phyloP scores from a whole-genome alignment of 1,140 invertebrate species.

The Gonioctena quinquepunctata region DNA sequence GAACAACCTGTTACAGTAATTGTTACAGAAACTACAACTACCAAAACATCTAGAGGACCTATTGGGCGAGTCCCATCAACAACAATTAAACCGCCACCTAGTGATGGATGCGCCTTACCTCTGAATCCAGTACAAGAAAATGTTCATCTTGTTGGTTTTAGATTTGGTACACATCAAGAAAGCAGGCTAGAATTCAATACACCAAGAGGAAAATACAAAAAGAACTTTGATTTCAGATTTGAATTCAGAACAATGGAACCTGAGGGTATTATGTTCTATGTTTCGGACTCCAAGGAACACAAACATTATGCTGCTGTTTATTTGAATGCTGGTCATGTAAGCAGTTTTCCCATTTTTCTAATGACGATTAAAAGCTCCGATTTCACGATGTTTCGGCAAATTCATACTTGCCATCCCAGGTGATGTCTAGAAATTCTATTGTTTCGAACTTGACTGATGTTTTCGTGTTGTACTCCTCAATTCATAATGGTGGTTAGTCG shows the following conservation, averaged over 20 bases:
- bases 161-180: constrained; percentile 55
- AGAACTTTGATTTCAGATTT: constrained; percentile 76
- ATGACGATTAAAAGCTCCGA: too few species aligned
- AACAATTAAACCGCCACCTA: constrained; percentile 26
- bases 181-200: constrained; percentile 75
- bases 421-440: too few species aligned
- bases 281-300: constrained; percentile 64
- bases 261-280: constrained; percentile 85
- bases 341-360: too few species aligned
- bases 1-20: constrained; percentile 1
- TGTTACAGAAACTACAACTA: background rate
- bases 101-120: constrained; percentile 38
- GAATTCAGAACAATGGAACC: constrained; percentile 78
- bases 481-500: too few species aligned
- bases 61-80: constrained; percentile 17
- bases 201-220: constrained; percentile 64
- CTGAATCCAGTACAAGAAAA: constrained; percentile 27
- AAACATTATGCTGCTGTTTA: constrained; percentile 81
- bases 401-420: too few species aligned
- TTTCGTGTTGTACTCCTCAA: too few species aligned
- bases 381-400: too few species aligned
- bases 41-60: constrained; percentile 1
- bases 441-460: too few species aligned
- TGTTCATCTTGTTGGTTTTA: constrained; percentile 24
- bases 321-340: constrained; percentile 77